These are phyloP conservation scores for Myotis findleyi DNA, from an alignment of 2,797 vertebrate genomes.

Conservation along the genomic window DNA sequence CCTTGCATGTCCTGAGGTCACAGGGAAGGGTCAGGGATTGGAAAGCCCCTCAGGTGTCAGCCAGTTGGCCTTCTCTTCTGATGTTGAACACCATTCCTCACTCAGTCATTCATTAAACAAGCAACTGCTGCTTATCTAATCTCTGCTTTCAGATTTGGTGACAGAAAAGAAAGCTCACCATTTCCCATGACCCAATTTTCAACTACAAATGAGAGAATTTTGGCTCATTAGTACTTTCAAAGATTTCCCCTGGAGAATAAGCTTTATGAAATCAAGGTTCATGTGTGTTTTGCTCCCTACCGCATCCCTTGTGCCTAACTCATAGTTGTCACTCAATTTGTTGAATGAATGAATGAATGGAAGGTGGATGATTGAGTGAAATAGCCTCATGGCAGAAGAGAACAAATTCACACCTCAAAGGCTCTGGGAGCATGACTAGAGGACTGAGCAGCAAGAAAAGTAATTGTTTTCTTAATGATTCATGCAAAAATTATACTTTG, in stretches of 20 bases:
- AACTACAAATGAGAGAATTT: neutral
- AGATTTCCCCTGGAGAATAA: neutral
- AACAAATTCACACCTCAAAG: neutral
- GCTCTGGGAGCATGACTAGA: neutral
- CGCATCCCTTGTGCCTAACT: neutral
- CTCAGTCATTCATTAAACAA: neutral
- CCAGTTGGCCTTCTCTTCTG: neutral
- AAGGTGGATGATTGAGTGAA: neutral
- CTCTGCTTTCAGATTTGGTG: neutral
- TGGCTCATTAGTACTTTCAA: neutral
- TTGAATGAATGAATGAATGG: neutral
- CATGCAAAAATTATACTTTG: slow-evolving; percentile 14
- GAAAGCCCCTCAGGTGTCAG: neutral
- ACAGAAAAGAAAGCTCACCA: neutral
- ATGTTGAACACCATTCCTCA: neutral
- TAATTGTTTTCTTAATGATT: neutral
- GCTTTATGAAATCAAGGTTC: neutral
- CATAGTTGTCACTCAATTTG: neutral
- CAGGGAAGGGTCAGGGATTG: neutral
- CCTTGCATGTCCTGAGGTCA: neutral
- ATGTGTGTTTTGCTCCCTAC: neutral
- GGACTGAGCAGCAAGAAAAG: neutral
- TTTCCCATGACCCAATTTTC: neutral
- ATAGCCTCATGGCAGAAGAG: neutral
- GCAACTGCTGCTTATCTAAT: neutral